A percentile compares a stretch with the other conserved stretches of the same genome.
Conservation (phyloP, 2,797 vertebrate species). For the Dendrocincla tyrannina region DNA sequence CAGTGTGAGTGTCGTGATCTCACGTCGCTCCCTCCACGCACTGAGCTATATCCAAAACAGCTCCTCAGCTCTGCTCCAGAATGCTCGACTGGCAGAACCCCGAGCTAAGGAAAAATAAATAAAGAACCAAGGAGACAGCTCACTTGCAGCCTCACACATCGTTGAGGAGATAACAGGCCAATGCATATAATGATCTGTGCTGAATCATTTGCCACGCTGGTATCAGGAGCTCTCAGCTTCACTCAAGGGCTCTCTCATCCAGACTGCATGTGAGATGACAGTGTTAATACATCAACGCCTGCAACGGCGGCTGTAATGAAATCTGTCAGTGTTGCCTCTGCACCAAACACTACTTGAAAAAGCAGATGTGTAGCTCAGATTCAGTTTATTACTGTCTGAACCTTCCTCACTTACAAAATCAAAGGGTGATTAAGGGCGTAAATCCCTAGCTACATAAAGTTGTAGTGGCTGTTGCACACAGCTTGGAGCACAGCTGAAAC, state of each 20-base stretch:
- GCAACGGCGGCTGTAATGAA: constrained; percentile 35
- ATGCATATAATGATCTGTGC: constrained; percentile 21
- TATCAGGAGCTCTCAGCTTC: constrained; percentile 59
- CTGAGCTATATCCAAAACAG: rapidly evolving
- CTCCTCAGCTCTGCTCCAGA: background rate
- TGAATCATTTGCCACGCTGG: constrained; percentile 58
- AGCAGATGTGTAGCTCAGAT: constrained; percentile 46
- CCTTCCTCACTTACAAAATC: background rate
- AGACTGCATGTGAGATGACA: constrained; percentile 37
- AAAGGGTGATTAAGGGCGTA: background rate
- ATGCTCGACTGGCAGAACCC: background rate
- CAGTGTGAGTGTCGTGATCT: rapidly evolving
- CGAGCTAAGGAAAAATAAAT: constrained; percentile 2
- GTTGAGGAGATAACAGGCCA: constrained; percentile 39
- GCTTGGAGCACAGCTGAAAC: background rate
- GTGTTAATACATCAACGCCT: constrained; percentile 52
- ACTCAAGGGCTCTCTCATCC: constrained; percentile 45
- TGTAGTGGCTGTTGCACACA: background rate
- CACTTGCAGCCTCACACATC: constrained; percentile 31
- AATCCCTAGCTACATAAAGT: background rate
- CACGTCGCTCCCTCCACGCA: rapidly evolving
- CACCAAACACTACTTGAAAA: constrained; percentile 57
- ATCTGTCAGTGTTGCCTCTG: constrained; percentile 58
- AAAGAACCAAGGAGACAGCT: constrained; percentile 50
- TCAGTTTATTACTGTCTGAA: constrained; percentile 44